Evolutionary conservation across 2,797 vertebrate genomes (phyloP).

Genomic region (Hemitrygon akajei): DNA sequence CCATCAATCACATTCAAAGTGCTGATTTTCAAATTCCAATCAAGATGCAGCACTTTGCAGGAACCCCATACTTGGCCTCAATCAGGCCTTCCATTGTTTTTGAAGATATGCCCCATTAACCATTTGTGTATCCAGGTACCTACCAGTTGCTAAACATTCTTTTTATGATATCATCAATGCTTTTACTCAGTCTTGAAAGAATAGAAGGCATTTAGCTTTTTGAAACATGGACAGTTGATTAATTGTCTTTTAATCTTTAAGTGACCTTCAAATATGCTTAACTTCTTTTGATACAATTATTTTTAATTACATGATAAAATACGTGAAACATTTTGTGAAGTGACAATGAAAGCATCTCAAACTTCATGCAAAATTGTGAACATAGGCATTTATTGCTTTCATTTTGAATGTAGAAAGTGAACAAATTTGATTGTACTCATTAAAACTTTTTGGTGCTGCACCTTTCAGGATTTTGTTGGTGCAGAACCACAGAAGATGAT

Average conservation of each 20-base stretch:
- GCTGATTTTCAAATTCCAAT: no score
- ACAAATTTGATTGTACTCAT: neutral
- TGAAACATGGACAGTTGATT: neutral
- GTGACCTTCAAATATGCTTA: neutral
- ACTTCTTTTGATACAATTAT: neutral
- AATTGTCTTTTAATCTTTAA: neutral
- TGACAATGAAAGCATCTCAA: neutral
- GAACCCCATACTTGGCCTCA: no score
- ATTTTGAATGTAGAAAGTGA: neutral
- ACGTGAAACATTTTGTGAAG: neutral
- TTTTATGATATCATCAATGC: neutral
- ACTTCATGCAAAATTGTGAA: neutral
- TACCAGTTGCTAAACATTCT: neutral
- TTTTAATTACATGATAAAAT: neutral
- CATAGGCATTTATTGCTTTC: neutral
- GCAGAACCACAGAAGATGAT: no score
- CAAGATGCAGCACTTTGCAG: no score
- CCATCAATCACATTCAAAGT: no score
- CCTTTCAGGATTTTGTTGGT: no score
- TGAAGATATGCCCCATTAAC: no score
- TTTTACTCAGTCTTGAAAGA: neutral
- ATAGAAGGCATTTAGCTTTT: neutral
- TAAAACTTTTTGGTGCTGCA: no score
- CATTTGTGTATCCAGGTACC: no score
- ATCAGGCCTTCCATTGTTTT: no score